Base-by-base conservation (phyloP, 2,888 invertebrate genomes). In the Hemithea aestivaria region DNA sequence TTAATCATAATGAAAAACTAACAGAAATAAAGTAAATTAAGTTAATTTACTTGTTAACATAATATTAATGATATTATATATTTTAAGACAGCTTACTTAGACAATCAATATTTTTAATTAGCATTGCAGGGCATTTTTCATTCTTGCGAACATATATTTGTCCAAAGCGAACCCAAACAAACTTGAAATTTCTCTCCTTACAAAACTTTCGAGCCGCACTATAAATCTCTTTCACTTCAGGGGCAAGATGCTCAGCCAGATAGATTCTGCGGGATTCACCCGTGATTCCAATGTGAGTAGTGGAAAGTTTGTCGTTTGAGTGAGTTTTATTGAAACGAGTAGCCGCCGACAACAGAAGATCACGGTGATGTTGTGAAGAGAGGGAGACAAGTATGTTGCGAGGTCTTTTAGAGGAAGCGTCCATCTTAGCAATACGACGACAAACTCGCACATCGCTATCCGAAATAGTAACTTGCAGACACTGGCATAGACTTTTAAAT, bases 291-390 rank as follows among this genome's bases (percentile, higher is more conserved):
- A 23, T 34, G 40, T 6, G n/a, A n/a, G n/a, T n/a, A n/a, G n/a
- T n/a, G n/a, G n/a, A n/a, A n/a, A 53, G 21, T 10, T 25, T 25
- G 2, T 33, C 10, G 5, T 24, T 24, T 1, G 28, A 7, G 8
- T 48, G 28, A 6, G 27, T 23, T 22, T 48, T 50, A 20, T 53
- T 53, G 35, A 24, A 50, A 2, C 50, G 29, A 7, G 32, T 22
- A 1, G 32, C 38, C 6, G 40, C 16, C 7, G 53, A 50, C 6
- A 53, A n/a, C 0, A 53, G 1, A n/a, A 7, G n/a, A 22, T 53
- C 53, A 1, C 53, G 43, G 4, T 35, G 21, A 8, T 38, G 31
- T n/a, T 33, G 40, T 1, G 39, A 38, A 2, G 42, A 32, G 1
- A 45, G 11, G 2, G 37, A n/a, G n/a, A n/a, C n/a, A n/a, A n/a